Evolutionary conservation across 1,140 invertebrate species (phyloP), one percentile per base, ranked within the genome.

Genomic region (Armadillidium nasatum): DNA sequence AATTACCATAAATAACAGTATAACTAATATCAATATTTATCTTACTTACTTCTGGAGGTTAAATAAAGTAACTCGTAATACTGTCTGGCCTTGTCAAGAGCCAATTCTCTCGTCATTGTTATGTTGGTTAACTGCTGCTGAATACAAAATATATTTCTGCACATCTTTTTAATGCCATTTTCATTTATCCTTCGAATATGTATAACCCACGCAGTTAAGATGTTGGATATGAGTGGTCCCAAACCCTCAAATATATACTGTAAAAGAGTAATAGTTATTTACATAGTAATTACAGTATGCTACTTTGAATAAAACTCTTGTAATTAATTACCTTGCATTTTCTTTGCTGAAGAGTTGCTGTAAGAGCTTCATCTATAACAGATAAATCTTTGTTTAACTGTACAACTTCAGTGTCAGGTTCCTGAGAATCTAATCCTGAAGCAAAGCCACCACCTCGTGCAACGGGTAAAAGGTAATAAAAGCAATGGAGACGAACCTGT

Each of bases 201-300:
- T 79, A 93, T 91, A 11, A 91, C 90, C 60, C 91, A 91, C 78
- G 90, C 92, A 80, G 95, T 94, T 22, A 96, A 85, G 79, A 95
- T 94, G 77, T 93, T 92, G 0, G 93, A 88, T 68, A 94, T 91
- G 13, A 96, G 84, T 84, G 94, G 93, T 4, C 93, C 95, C 10
- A 98, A 86, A 10, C 95, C 95, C 86, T 96, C 94, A 86, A 98
- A 95, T 75, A 98, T 91, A 84, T 97, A 98, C 90, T 95, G 88
- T 73, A 86, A 87, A 81, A 77, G 76, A 33, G 33, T 33, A 46
- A 77, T 72, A 66, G 69, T 73, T 73, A 50, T 22, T 50, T 10
- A 13, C 15, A 46, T 9, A 50, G n/a, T 33, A 71, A 33, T 44
- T 44, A 11, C 6, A 7, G 23, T 71, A 71, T 43, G 13, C 9